Base-by-base conservation (phyloP, 2,888 invertebrate species). In the Yponomeuta cagnagella region DNA sequence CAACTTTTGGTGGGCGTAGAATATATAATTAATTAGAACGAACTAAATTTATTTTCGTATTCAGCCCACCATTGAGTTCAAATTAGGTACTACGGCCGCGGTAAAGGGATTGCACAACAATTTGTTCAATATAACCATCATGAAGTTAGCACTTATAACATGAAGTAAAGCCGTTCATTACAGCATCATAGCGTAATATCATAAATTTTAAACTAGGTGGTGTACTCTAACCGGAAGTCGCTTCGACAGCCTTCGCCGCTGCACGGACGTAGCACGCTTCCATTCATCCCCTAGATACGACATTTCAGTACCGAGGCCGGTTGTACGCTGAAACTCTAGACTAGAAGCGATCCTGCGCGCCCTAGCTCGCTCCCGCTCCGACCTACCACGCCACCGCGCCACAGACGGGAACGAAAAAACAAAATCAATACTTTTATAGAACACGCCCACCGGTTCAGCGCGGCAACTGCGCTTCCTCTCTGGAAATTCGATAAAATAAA, bases 401-500 rank as follows among this genome's bases (percentile, higher is more conserved):
- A 74, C 75, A 78, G 85, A 87, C 80, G 76, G 88, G 84, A 85
- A 86, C 82, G 82, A 82, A 81, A 80, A 79, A 87, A 82, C 82
- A 86, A 89, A 88, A 92, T 92, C 92, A 90, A 92, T 92, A 92
- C 85, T 89, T 90, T 90, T 23, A 90, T 91, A 90, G 90, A 83
- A 80, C 84, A 85, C 90, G 90, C 90, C 91, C 90, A 86, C 89
- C 78, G 81, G 88, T 85, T 87, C 87, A 82, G 85, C 86, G 85
- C 88, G 80, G 88, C 88, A 88, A 89, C 90, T 89, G 89, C 90
- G 90, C 90, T 91, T 89, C 89, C 88, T 87, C 83, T 84, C 83
- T 87, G 84, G 86, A 90, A 90, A 89, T 91, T 88, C 87, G 83
- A 91, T 91, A 86, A 89, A 89, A 91, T 90, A 90, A 90, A 91